phyloP scores from a whole-genome alignment of 1,140 invertebrate species.

The Aradophagus sp. region DNA sequence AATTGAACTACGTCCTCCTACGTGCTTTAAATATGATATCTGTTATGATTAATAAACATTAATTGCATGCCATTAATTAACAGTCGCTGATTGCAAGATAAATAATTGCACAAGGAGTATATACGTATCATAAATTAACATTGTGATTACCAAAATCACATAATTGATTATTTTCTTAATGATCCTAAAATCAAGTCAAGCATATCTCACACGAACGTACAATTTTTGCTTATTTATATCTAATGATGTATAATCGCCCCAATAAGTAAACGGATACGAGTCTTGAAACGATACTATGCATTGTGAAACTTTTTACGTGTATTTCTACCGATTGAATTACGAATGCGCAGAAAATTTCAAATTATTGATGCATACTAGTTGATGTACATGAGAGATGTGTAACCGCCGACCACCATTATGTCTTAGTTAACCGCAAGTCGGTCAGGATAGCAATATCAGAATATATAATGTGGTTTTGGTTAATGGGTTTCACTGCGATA shows the following conservation, averaged over 20 bases:
- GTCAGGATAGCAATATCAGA: slow-evolving; percentile 21
- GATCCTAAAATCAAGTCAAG: no score
- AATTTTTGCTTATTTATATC: no score
- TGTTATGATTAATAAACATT: slow-evolving; percentile 31
- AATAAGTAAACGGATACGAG: no score
- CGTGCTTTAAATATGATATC: slow-evolving; percentile 18
- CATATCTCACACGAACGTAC: no score
- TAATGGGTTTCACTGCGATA: slow-evolving; percentile 2
- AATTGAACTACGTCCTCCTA: slow-evolving; percentile 19
- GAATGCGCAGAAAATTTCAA: not conserved
- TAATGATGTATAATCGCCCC: no score
- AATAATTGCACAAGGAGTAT: slow-evolving; percentile 6
- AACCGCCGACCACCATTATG: slow-evolving; percentile 22
- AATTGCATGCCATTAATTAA: slow-evolving; percentile 21
- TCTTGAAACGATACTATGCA: no score
- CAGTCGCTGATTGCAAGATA: slow-evolving; percentile 6
- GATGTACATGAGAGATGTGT: slow-evolving; percentile 18
- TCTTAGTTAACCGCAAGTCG: slow-evolving; percentile 25
- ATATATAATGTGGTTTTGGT: slow-evolving; percentile 15
- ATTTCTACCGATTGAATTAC: no score
- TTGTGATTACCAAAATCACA: no score
- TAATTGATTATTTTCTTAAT: no score
- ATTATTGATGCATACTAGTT: slow-evolving; percentile 17
- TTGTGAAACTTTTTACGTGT: no score
- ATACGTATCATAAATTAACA: no score